Evolutionary conservation across 2,797 vertebrate species (phyloP).

Genomic region (Sylvia borin): DNA sequence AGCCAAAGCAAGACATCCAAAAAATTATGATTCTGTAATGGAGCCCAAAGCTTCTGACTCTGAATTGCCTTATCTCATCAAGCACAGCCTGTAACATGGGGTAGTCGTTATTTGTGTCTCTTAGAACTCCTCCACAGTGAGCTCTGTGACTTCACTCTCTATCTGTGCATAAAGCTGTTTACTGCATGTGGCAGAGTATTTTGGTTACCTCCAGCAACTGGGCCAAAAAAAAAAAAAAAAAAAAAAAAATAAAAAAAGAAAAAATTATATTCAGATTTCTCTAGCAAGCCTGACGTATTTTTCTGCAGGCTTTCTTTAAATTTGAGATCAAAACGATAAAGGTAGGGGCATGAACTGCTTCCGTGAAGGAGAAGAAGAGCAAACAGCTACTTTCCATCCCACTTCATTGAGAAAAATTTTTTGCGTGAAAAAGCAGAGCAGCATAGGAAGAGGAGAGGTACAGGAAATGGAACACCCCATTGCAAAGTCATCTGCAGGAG

Average conservation of each 20-base stretch:
- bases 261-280: neutral
- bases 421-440: neutral
- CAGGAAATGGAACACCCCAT: neutral
- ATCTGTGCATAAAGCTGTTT: neutral
- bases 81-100: neutral
- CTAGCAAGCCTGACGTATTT: conserved; percentile 1
- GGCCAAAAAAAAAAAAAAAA: neutral
- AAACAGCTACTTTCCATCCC: conserved; percentile 14
- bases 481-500: neutral
- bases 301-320: neutral
- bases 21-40: neutral
- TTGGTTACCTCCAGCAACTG: conserved; percentile 6
- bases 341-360: conserved; percentile 3
- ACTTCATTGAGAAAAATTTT: conserved; percentile 28
- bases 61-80: neutral
- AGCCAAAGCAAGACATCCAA: neutral
- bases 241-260: neutral
- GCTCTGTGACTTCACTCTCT: neutral
- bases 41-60: neutral
- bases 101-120: neutral
- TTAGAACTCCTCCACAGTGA: neutral
- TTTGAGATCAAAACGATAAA: neutral
- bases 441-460: neutral
- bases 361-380: conserved; percentile 2
- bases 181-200: neutral